phyloP scores from a whole-genome alignment of 1,140 invertebrate species.

The Euwallacea similis region DNA sequence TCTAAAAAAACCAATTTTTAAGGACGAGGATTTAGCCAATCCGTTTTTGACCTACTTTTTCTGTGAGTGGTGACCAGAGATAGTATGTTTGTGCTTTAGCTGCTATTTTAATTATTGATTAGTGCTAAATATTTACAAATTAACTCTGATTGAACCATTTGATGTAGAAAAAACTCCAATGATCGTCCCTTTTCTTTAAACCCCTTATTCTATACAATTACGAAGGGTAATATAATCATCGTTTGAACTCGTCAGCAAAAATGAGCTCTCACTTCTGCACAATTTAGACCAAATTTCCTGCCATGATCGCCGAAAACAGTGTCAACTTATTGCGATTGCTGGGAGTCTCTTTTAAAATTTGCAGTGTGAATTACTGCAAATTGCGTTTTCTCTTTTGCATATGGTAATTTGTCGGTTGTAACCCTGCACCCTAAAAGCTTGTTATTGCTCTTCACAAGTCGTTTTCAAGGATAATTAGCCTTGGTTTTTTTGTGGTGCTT shows the following conservation, averaged over 20 bases:
- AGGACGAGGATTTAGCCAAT: not conserved
- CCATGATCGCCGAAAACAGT: not conserved
- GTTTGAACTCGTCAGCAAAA: not conserved
- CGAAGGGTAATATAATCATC: not conserved
- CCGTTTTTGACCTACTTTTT: conserved; percentile 1
- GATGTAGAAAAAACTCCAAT: not conserved
- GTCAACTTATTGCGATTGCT: not conserved
- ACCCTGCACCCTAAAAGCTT: too few species aligned
- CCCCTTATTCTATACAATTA: not conserved
- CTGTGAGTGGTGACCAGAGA: too few species aligned
- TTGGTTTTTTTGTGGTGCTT: too few species aligned
- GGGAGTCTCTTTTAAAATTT: not conserved
- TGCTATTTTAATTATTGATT: too few species aligned
- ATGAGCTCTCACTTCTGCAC: not conserved
- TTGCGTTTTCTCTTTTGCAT: not conserved
- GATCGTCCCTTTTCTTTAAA: not conserved
- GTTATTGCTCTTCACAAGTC: too few species aligned
- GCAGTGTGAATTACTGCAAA: not conserved
- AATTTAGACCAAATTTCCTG: not conserved
- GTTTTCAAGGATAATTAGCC: too few species aligned
- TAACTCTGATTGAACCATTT: not conserved
- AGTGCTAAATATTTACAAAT: too few species aligned
- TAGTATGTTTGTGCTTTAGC: too few species aligned
- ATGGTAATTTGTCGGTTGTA: too few species aligned
- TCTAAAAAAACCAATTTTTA: conserved; percentile 6